Percentiles rank a stretch among this genome's conserved stretches.
These are phyloP conservation scores for Ascidia mentula DNA, from an alignment of 23 tunicate species.

Conservation along the genomic window DNA sequence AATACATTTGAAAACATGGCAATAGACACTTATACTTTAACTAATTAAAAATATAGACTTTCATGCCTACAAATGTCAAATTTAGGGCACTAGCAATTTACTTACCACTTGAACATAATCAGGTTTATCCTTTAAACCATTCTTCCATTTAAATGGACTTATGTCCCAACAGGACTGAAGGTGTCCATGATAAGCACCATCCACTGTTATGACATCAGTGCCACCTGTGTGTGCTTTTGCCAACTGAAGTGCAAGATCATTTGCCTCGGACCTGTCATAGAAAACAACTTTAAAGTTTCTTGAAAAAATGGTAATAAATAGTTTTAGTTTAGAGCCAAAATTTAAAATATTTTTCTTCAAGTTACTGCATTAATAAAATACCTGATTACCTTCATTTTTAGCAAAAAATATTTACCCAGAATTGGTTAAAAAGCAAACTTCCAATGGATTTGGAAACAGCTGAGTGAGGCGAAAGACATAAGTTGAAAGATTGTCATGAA, in stretches of 20 bases:
- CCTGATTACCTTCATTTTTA: not conserved
- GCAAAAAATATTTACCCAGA: constrained; percentile 58
- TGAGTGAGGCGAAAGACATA: constrained; percentile 56
- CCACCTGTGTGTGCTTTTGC: constrained; percentile 82
- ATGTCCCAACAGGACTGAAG: constrained; percentile 66
- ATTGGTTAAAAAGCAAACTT: constrained; percentile 74
- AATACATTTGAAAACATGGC: no score
- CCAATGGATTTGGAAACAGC: constrained; percentile 67
- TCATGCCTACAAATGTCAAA: no score
- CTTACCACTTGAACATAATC: constrained; percentile 86
- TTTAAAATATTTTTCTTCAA: not conserved
- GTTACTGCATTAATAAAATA: not conserved
- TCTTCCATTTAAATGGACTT: constrained; percentile 81
- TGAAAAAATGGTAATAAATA: not conserved
- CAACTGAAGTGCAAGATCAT: constrained; percentile 81
- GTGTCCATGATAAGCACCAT: constrained; percentile 91
- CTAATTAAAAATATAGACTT: no score
- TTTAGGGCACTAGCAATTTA: no score
- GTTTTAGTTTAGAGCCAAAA: not conserved
- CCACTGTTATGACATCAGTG: constrained; percentile 71
- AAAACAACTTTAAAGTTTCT: not conserved
- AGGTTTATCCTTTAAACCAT: constrained; percentile 36
- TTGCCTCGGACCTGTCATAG: constrained; percentile 81
- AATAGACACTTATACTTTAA: no score
- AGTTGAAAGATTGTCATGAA: constrained; percentile 58